A percentile compares a stretch with the other conserved stretches of the same genome.
phyloP scores from a whole-genome alignment of 2,888 invertebrate species.

The Drosophila subsilvestris region DNA sequence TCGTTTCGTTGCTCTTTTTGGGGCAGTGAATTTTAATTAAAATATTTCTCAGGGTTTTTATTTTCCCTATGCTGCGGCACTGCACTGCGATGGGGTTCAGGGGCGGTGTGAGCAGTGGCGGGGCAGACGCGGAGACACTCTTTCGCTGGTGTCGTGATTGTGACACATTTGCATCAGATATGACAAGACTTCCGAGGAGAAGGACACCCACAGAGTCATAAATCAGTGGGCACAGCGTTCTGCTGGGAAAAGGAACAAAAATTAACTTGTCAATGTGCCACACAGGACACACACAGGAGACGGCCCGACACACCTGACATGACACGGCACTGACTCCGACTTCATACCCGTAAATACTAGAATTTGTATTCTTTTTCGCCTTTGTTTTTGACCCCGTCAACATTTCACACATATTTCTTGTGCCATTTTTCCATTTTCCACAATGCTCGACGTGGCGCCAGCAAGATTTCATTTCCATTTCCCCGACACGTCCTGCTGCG shows the following conservation, averaged over 20 bases:
- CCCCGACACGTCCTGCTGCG: conserved; percentile 62
- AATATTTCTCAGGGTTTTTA: conserved; percentile 75
- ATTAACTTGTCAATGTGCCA: conserved; percentile 66
- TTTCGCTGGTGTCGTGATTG: conserved; percentile 64
- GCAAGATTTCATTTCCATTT: conserved; percentile 29
- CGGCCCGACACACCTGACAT: conserved; percentile 21
- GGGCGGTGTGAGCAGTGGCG: conserved; percentile 2
- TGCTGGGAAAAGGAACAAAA: conserved; percentile 51
- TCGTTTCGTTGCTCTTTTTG: conserved; percentile 30
- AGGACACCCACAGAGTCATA: conserved; percentile 65
- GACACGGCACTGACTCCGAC: conserved; percentile 21
- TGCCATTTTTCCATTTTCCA: conserved; percentile 32
- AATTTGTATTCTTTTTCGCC: conserved; percentile 38
- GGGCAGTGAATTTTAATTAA: conserved; percentile 77
- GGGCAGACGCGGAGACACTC: conserved; percentile 19
- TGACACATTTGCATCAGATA: conserved; percentile 78
- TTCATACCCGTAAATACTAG: conserved; percentile 66
- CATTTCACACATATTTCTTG: conserved; percentile 45
- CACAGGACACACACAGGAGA: neutral
- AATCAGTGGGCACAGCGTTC: conserved; percentile 52
- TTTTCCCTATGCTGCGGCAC: conserved; percentile 13
- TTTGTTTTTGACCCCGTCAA: conserved; percentile 32
- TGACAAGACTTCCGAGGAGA: conserved; percentile 53
- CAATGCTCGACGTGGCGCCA: conserved; percentile 65
- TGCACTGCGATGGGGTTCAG: conserved; percentile 2